These are phyloP conservation scores for Anniella stebbinsi DNA, from an alignment of 2,797 vertebrate species.

Conservation along the genomic window DNA sequence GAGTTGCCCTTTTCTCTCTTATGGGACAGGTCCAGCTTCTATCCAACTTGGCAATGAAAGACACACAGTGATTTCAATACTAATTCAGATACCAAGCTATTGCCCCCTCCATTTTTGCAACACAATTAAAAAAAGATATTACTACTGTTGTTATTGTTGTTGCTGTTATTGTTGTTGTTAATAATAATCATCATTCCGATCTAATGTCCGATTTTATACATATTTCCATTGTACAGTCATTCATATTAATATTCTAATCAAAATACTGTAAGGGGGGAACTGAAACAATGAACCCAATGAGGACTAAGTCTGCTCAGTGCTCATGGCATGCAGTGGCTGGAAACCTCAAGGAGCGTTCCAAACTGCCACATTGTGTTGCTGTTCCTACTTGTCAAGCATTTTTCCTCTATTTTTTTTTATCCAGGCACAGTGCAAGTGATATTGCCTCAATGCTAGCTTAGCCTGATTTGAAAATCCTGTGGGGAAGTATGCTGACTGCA, in stretches of 20 bases:
- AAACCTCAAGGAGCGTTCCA: neutral
- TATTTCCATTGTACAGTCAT: neutral
- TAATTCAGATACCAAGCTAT: neutral
- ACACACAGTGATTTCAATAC: neutral
- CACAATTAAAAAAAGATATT: neutral
- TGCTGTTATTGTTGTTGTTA: neutral
- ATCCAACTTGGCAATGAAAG: neutral
- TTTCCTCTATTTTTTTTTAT: neutral
- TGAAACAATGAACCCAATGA: neutral
- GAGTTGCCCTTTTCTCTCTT: neutral
- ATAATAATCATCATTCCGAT: neutral
- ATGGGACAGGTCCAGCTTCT: neutral
- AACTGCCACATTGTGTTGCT: neutral
- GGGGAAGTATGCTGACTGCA: neutral
- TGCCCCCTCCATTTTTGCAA: no score
- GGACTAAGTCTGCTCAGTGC: neutral
- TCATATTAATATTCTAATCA: neutral
- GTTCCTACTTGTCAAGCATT: neutral
- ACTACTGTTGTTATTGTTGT: no score
- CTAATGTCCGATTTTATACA: neutral
- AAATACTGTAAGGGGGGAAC: no score
- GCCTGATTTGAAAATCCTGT: neutral
- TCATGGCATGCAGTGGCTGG: neutral
- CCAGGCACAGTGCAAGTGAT: neutral
- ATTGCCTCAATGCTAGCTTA: neutral